Base-by-base conservation (phyloP, 1,140 invertebrate species). In the Nomia melanderi region DNA sequence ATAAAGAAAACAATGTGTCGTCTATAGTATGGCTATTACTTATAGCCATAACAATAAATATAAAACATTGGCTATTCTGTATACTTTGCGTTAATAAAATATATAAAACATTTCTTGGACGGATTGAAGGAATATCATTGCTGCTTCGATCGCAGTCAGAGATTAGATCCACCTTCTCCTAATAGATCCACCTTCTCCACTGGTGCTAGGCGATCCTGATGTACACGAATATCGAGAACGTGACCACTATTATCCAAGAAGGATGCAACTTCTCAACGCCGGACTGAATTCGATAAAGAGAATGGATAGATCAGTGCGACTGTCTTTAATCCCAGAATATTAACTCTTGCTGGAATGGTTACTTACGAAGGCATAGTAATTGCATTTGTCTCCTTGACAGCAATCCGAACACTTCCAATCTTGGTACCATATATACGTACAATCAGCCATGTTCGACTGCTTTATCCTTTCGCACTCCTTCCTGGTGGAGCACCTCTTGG, bases 341-440 rank as follows among this genome's bases (percentile, higher is more conserved):
- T 29, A 29, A n/a, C n/a, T n/a, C n/a, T n/a, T 14, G 47, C 0
- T 12, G 25, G 31, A 36, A 23, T 20, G 17, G 36, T 36, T 29
- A 53, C 97, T 97, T 94, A 99, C 98, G 88, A 99, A 98, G 31
- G 98, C 95, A 91, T 96, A 99, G 91, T 98, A 99, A 91, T 99
- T 99, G 91, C 98, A 99, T 74, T 97, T 93, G 92, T 99, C 98
- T 56, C 98, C 98, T 87, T 96, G 95, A 91, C 98, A 99, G 92
- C 98, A 99, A 91, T 99, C 98, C 0, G 96, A 96, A 93, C 98
- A 99, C 78, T 96, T 95, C 98, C 98, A 99, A 93, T 99, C 98
- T 88, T 98, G 95, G 87, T 99, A 99, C 97, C 98, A 99, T 87
- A 99, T 97, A 88, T 98, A 95, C 25, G 97, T 97, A 89, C 98